Conservation (phyloP, 2,797 vertebrate species). For the Microctenopoma steveboyesi region DNA sequence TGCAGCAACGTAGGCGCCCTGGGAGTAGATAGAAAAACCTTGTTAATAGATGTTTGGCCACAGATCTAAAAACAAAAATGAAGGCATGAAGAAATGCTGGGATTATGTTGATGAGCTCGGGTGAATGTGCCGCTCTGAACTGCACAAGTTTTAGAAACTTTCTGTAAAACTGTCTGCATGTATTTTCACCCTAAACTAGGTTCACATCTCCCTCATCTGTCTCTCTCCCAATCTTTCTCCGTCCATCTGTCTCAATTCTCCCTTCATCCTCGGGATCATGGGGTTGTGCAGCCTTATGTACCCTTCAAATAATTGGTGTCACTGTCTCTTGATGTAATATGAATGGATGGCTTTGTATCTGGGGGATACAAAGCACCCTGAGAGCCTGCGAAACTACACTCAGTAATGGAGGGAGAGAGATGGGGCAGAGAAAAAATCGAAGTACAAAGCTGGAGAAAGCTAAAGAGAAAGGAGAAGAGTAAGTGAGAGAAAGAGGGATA, state of each 20-base stretch:
- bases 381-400: constrained; percentile 52
- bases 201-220: constrained; percentile 38
- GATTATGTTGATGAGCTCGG: too few relatives aligned
- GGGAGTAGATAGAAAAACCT: too few relatives aligned
- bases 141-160: constrained; percentile 9
- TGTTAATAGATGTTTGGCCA: too few relatives aligned
- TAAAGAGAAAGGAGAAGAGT: background rate
- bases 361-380: constrained; percentile 67
- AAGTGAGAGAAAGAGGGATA: constrained; percentile 22
- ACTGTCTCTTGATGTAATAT: constrained; percentile 77
- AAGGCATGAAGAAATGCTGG: too few relatives aligned
- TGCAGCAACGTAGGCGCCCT: too few relatives aligned
- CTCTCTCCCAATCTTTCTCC: constrained; percentile 12
- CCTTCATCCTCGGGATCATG: constrained; percentile 55
- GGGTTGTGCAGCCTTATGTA: constrained; percentile 56
- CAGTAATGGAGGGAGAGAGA: constrained; percentile 50
- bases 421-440: constrained; percentile 48
- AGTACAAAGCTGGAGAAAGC: constrained; percentile 40
- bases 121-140: too few relatives aligned
- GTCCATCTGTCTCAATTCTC: constrained; percentile 49
- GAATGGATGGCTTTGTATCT: constrained; percentile 70
- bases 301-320: constrained; percentile 70
- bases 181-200: constrained; percentile 30
- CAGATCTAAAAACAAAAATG: too few relatives aligned
- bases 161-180: constrained; percentile 6